Base-by-base conservation (phyloP, 1,140 invertebrate genomes). In the Tigriopus japonicus region DNA sequence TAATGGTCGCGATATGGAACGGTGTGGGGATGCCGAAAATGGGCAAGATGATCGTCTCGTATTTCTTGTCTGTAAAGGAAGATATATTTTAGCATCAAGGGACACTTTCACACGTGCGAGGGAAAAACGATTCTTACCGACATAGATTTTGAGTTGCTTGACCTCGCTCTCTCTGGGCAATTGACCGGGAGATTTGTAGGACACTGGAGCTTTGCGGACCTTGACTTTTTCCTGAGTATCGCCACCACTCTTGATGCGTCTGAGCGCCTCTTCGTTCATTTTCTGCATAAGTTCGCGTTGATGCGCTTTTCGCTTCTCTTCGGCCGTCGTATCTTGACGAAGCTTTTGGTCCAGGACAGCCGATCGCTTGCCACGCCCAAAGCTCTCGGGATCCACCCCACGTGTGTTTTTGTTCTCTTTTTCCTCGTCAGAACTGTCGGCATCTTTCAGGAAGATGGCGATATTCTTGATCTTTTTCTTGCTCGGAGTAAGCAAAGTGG, bases 1-100 rank as follows among this genome's bases (percentile, higher is more conserved):
- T 98, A 53, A 98, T 92, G 2, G 90, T 98, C 0, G 92, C 93
- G 71, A 98, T 98, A 70, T 99, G 95, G 72, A 96, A 98, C 60
- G 95, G 94, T 63, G 94, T 88, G 7, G 92, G 85, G 49, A 92
- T 78, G 56, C 94, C 94, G 76, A 92, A 96, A 65, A 98, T 81
- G 0, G 95, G 95, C 62, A 98, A 72, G 62, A 99, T 95, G 13
- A 99, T 83, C 12, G 92, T 96, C 75, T 98, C 93, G 71, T 95
- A 95, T 73, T 93, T 94, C 68, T 86, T 49, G 45, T 49, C 45
- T n/a, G n/a, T n/a, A n/a, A n/a, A n/a, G n/a, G n/a, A n/a, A n/a
- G n/a, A n/a, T n/a, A n/a, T n/a, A n/a, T n/a, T n/a, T n/a, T n/a
- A n/a, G n/a, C n/a, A n/a, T n/a, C n/a, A n/a, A n/a, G n/a, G n/a